Conservation (phyloP, 2,113 vertebrate species). For the Gadus macrocephalus region DNA sequence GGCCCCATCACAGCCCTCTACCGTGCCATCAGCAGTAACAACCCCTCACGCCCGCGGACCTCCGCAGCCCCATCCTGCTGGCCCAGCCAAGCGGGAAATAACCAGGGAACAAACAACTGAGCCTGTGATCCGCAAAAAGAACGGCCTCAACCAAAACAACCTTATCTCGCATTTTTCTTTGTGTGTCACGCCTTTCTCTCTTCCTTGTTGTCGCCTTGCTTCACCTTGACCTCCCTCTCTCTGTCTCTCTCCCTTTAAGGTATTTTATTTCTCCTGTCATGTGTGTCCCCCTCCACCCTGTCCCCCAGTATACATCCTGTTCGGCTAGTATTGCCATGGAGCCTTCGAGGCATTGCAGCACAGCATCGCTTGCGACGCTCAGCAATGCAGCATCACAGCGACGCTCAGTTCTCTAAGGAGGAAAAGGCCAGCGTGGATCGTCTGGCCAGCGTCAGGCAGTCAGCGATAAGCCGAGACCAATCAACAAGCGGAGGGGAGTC, state of each 20-base stretch:
- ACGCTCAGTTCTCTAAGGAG: background rate
- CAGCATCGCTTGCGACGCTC: background rate
- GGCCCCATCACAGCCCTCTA: constrained; percentile 27
- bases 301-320: no score
- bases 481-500: background rate
- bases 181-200: background rate
- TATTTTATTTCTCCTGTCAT: background rate
- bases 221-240: background rate
- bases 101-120: constrained; percentile 41
- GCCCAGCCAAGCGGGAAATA: constrained; percentile 56
- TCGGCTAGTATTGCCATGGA: no score
- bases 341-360: no score
- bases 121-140: background rate
- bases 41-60: constrained; percentile 34
- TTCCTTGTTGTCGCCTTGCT: background rate
- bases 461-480: background rate
- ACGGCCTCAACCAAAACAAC: no score
- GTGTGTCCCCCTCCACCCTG: no score
- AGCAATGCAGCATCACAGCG: background rate
- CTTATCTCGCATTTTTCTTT: background rate
- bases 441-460: background rate
- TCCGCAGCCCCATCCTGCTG: constrained; percentile 27
- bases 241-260: background rate
- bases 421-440: background rate
- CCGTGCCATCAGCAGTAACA: constrained; percentile 40